phyloP scores from a whole-genome alignment of 2,797 vertebrate species.

The Lycodopsis pacificus region DNA sequence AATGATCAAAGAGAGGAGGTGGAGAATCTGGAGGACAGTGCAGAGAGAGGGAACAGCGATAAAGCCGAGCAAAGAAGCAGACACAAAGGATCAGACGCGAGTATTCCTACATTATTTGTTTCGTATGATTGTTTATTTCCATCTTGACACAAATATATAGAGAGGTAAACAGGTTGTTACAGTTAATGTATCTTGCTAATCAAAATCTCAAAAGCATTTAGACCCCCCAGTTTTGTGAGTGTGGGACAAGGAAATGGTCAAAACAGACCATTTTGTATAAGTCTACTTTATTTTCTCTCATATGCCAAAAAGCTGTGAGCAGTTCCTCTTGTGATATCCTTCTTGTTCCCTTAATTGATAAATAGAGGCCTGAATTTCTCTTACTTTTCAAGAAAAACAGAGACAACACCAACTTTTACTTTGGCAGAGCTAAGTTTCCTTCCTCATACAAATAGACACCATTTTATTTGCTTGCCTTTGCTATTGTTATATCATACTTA shows the following conservation, averaged over 20 bases:
- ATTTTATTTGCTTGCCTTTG: neutral
- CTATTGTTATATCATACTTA: neutral
- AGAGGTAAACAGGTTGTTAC: too few relatives aligned
- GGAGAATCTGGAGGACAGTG: neutral
- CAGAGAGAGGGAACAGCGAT: neutral
- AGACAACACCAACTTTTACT: neutral
- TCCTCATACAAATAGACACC: neutral
- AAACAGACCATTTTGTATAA: neutral
- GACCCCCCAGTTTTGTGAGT: too few relatives aligned
- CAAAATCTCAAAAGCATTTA: neutral
- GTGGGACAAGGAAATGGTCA: neutral
- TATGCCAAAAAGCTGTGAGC: neutral
- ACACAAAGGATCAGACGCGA: neutral
- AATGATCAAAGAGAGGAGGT: conserved; percentile 5
- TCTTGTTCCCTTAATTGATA: neutral
- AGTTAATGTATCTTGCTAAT: neutral
- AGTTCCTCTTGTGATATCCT: neutral
- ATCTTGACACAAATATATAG: too few relatives aligned
- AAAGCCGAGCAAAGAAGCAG: neutral
- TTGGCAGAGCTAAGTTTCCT: neutral
- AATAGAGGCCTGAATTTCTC: neutral
- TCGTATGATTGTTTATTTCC: neutral
- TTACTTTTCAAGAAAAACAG: neutral
- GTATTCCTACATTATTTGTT: neutral
- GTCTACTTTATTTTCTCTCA: neutral